Conservation (phyloP, 2,113 vertebrate genomes). For the Hippocampus zosterae region DNA sequence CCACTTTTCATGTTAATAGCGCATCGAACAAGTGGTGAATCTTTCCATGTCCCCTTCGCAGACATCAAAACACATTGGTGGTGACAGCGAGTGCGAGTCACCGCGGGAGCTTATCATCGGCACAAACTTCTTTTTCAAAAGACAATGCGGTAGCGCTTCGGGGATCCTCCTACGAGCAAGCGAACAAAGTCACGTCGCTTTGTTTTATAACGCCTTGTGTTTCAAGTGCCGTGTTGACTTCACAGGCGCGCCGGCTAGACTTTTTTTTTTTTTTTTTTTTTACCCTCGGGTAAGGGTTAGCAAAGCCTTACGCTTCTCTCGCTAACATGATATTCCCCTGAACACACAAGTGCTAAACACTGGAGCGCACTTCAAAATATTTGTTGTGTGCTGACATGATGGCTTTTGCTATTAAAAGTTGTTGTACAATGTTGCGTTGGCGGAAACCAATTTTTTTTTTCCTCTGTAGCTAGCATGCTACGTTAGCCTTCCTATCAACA, state of each 20-base stretch:
- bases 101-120: slow-evolving; percentile 43
- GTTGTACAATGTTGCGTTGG: too few relatives aligned
- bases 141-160: slow-evolving; percentile 56
- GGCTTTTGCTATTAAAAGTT: neutral
- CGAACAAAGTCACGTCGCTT: slow-evolving; percentile 45
- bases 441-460: too few relatives aligned
- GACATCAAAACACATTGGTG: slow-evolving; percentile 39
- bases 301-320: slow-evolving; percentile 21
- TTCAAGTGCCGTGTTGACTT: slow-evolving; percentile 37
- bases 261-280: neutral
- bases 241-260: slow-evolving; percentile 23
- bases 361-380: neutral
- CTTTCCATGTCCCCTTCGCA: slow-evolving; percentile 43
- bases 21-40: slow-evolving; percentile 52
- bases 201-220: slow-evolving; percentile 27
- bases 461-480: neutral
- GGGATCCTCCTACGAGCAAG: slow-evolving; percentile 54
- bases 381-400: too few relatives aligned
- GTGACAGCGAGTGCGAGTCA: slow-evolving; percentile 43
- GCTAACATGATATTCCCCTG: slow-evolving; percentile 27
- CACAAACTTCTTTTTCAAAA: slow-evolving; percentile 57
- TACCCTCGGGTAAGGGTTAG: slow-evolving; percentile 23
- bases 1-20: slow-evolving; percentile 36
- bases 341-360: slow-evolving; percentile 9
- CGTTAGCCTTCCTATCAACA: neutral